phyloP scores from a whole-genome alignment of 2,797 vertebrate genomes.

The Clarias platycephalus region DNA sequence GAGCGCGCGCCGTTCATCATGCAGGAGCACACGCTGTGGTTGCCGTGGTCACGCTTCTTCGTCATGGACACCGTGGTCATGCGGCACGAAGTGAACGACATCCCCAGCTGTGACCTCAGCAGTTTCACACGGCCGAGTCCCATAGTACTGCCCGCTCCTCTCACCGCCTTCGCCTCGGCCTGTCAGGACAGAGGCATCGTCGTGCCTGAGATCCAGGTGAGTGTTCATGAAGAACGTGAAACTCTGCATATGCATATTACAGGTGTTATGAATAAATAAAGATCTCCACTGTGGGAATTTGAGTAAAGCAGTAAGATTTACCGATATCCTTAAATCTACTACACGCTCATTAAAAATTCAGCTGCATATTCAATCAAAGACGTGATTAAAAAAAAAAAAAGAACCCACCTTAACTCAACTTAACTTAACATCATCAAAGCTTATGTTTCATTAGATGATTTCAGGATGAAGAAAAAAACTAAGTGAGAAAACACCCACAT shows the following conservation, averaged over 20 bases:
- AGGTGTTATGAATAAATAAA: neutral
- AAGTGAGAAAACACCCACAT: neutral
- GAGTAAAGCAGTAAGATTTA: neutral
- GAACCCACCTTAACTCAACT: too few species aligned
- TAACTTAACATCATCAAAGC: neutral
- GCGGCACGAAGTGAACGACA: conserved; percentile 97
- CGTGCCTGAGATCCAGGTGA: conserved; percentile 96
- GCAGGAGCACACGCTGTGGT: conserved; percentile 94
- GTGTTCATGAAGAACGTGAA: neutral
- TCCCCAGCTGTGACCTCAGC: conserved; percentile 97
- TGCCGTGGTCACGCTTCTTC: conserved; percentile 97
- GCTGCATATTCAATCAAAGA: neutral
- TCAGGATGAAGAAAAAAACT: too few species aligned
- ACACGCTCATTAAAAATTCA: neutral
- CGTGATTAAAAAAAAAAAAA: neutral
- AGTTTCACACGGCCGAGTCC: conserved; percentile 90
- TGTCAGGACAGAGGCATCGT: conserved; percentile 88
- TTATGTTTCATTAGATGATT: neutral
- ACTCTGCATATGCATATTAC: neutral
- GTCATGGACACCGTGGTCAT: conserved; percentile 98
- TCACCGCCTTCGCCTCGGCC: conserved; percentile 90
- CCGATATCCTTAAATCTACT: neutral
- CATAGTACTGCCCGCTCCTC: conserved; percentile 85
- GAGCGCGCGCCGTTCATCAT: conserved; percentile 96
- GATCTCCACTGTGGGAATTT: neutral